These are phyloP conservation scores for Tetranychus urticae DNA, from an alignment of 1,140 invertebrate species.

Conservation along the genomic window DNA sequence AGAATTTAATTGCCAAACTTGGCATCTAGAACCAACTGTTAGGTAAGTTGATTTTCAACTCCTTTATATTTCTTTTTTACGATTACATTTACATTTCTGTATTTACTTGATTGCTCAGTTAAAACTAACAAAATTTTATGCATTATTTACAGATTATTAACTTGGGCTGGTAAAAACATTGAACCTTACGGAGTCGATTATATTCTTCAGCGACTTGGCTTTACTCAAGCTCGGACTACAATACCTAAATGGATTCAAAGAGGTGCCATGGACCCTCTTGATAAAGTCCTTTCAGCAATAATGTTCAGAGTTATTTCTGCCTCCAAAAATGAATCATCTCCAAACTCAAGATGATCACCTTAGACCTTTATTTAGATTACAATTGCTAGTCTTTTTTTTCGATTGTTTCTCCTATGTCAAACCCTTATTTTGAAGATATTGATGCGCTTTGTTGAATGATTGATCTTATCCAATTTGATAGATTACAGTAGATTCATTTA, in stretches of 20 bases:
- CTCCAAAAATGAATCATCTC: not conserved
- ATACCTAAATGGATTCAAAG: slow-evolving; percentile 98
- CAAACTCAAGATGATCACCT: no score
- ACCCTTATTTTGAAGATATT: no score
- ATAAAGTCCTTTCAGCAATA: slow-evolving; percentile 39
- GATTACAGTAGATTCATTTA: no score
- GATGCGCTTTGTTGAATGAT: no score
- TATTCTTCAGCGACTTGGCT: slow-evolving; percentile 84
- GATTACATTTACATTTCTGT: not conserved
- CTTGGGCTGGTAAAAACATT: slow-evolving; percentile 87
- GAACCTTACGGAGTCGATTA: slow-evolving; percentile 93
- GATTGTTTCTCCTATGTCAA: no score
- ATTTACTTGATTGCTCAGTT: not conserved
- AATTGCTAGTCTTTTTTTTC: no score
- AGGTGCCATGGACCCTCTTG: slow-evolving; percentile 83
- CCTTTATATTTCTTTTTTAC: slow-evolving; percentile 3
- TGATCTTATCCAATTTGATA: no score
- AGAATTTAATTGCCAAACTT: slow-evolving; percentile 24
- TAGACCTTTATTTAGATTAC: no score
- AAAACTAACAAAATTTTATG: not conserved
- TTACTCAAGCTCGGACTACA: slow-evolving; percentile 82
- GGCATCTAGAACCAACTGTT: slow-evolving; percentile 92
- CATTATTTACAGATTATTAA: slow-evolving; percentile 38
- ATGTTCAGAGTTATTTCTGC: slow-evolving; percentile 20
- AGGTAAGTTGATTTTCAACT: slow-evolving; percentile 29